Conservation (phyloP, 2,113 vertebrate genomes). For the Sylvietta virens region DNA sequence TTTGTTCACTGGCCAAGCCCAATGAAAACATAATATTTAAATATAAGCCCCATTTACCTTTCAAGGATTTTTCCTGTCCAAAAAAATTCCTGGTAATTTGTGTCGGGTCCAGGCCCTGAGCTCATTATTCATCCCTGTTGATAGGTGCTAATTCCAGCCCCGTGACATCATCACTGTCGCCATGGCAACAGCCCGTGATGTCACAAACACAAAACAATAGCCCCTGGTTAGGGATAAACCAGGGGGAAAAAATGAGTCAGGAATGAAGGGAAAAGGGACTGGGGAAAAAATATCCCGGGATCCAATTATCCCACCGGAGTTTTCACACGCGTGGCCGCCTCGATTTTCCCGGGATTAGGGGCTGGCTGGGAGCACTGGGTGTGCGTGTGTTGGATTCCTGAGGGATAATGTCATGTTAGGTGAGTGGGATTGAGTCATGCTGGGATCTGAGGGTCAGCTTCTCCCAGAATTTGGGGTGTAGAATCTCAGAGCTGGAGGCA, state of each 20-base stretch:
- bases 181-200: conserved; percentile 23
- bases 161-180: conserved; percentile 40
- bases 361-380: neutral
- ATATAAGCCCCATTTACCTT: conserved; percentile 65
- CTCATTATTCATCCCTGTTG: conserved; percentile 48
- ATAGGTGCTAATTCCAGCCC: conserved; percentile 37
- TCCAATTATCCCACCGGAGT: neutral
- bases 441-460: neutral
- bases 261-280: neutral
- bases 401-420: neutral
- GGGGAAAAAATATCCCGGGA: neutral
- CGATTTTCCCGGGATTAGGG: neutral
- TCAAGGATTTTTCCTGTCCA: conserved; percentile 65
- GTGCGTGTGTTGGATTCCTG: neutral
- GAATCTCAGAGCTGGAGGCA: neutral
- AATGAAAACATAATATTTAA: conserved; percentile 65
- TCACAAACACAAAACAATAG: conserved; percentile 60
- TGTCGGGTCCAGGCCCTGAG: neutral
- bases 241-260: neutral
- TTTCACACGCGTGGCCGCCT: neutral
- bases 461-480: neutral
- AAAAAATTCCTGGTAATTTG: conserved; percentile 51
- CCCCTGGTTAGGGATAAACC: neutral
- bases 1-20: conserved; percentile 39
- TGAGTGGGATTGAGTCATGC: neutral